Conservation (phyloP, 2,113 vertebrate genomes). For the Atlantisia rogersi region DNA sequence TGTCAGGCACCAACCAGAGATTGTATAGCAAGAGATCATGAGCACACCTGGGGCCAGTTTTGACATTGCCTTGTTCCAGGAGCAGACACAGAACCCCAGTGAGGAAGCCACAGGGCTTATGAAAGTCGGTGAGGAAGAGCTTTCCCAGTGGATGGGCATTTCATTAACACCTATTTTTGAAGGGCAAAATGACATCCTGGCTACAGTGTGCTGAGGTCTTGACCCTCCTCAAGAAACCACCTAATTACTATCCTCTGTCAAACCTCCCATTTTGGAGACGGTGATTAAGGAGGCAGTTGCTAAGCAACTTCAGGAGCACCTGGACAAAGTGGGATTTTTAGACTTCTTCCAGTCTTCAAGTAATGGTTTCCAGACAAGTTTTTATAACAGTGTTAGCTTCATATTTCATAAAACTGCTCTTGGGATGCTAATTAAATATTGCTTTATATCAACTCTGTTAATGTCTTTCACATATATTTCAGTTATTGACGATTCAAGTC, state of each 20-base stretch:
- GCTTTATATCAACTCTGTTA: conserved; percentile 14
- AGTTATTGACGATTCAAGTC: conserved; percentile 33
- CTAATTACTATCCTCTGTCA: conserved; percentile 56
- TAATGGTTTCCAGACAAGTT: conserved; percentile 57
- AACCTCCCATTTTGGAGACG: conserved; percentile 47
- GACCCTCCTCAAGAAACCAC: conserved; percentile 41
- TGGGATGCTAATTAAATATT: conserved; percentile 50
- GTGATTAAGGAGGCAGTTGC: conserved; percentile 60
- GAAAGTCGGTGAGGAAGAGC: neutral
- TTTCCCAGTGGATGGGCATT: conserved; percentile 26
- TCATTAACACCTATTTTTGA: conserved; percentile 44
- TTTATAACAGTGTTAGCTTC: conserved; percentile 29
- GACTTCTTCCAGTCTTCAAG: conserved; percentile 18
- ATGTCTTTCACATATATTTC: conserved; percentile 31
- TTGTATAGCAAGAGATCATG: neutral
- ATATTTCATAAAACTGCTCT: conserved; percentile 48
- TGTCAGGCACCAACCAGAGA: neutral
- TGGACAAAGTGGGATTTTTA: conserved; percentile 46
- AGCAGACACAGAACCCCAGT: neutral
- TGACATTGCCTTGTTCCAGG: neutral
- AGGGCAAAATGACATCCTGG: conserved; percentile 41
- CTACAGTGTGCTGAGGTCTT: conserved; percentile 30
- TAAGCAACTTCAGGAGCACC: conserved; percentile 58
- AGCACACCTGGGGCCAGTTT: neutral
- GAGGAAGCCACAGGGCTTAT: neutral